Base-by-base conservation (phyloP, 2,888 invertebrate genomes). In the Dyspetes luteomarginatus region DNA sequence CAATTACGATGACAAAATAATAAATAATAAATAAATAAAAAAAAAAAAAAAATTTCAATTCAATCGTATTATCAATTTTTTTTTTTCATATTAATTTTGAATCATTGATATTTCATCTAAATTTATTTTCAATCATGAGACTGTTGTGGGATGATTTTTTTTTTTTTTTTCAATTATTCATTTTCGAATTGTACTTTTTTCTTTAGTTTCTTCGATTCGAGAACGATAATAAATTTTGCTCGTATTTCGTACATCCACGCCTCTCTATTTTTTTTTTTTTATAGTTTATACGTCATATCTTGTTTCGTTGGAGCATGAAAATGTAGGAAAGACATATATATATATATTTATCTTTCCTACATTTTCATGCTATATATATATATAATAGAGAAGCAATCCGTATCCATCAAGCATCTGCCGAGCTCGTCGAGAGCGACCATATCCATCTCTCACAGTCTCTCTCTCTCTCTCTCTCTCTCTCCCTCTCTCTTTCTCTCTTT, bases 341-440 rank as follows among this genome's bases (percentile, higher is more conserved):
- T 45, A 73, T 45, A 62, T 45, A 68, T 28, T 52, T 36, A 62
- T 36, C 68, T n/a, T n/a, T n/a, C n/a, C n/a, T n/a, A n/a, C n/a
- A n/a, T n/a, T n/a, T n/a, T n/a, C n/a, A n/a, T n/a, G n/a, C n/a
- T 28, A 60, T 30, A 64, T 17, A 77, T 28, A 62, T 68, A 52
- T 26, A 60, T 17, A 17, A 81, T 71, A 77, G 64, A 77, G 77
- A 71, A 68, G 82, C 82, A 83, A 83, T 87, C 86, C 87, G 86
- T 88, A 89, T 88, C 88, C 89, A 86, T 86, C 87, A 86, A 87
- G 88, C 88, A 89, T 89, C 88, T 89, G 89, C 86, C 86, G 85
- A 83, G 85, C 84, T 84, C 86, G 88, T 85, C 88, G 88, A 80
- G 88, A 80, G 86, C 88, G 87, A 88, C 86, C 87, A 88, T 88